Evolutionary conservation across 2,797 vertebrate genomes (phyloP).

Genomic region (Gobionotothen gibberifrons): DNA sequence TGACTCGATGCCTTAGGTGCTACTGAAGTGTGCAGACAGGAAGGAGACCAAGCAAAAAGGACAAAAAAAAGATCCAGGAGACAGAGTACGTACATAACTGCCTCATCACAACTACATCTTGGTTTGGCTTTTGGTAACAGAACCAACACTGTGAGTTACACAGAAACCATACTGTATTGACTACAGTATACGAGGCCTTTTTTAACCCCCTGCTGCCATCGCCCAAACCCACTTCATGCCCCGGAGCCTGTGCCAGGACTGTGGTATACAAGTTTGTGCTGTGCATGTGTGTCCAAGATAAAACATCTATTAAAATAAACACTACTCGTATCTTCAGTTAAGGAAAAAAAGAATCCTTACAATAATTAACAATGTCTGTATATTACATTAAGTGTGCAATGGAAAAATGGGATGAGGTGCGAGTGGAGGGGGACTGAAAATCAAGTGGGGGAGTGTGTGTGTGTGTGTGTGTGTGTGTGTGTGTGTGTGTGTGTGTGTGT

Average conservation of each 20-base stretch:
- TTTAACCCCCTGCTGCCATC: slow-evolving; percentile 41
- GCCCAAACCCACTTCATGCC: slow-evolving; percentile 42
- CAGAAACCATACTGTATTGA: slow-evolving; percentile 69
- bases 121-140: slow-evolving; percentile 80
- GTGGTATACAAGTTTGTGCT: slow-evolving; percentile 46
- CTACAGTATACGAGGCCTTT: slow-evolving; percentile 61
- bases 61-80: slow-evolving; percentile 47
- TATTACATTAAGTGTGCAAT: slow-evolving; percentile 69
- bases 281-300: slow-evolving; percentile 52
- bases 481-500: slow-evolving; percentile 33
- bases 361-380: slow-evolving; percentile 63
- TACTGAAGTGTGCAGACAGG: slow-evolving; percentile 67
- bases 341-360: slow-evolving; percentile 60
- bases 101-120: slow-evolving; percentile 75
- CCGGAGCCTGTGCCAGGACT: slow-evolving; percentile 50
- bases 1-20: slow-evolving; percentile 79
- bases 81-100: slow-evolving; percentile 72
- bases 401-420: slow-evolving; percentile 19
- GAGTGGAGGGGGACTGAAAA: slow-evolving; percentile 5
- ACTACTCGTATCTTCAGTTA: slow-evolving; percentile 62
- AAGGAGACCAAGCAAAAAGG: slow-evolving; percentile 47
- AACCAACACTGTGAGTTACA: slow-evolving; percentile 75
- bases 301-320: slow-evolving; percentile 76
- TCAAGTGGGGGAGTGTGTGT: slow-evolving; percentile 1
- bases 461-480: slow-evolving; percentile 30